Conservation (phyloP, 64 coral and sea anemone species). For the Porites lutea region DNA sequence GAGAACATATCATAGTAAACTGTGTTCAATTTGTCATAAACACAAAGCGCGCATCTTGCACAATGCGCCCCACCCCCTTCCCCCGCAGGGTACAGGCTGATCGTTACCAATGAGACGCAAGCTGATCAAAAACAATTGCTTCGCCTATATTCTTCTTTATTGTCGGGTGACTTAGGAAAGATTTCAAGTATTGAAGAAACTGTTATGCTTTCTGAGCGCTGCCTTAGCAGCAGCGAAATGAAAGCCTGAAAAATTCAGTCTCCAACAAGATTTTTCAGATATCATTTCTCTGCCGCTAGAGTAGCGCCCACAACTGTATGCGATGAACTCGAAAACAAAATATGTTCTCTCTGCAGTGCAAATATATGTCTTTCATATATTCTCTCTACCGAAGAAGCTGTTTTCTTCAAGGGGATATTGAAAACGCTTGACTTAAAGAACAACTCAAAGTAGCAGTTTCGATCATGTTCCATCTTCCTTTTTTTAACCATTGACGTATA, state of each 20-base stretch:
- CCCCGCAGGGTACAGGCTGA: background rate
- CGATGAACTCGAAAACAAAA: background rate
- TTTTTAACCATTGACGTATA: slow-evolving; percentile 5
- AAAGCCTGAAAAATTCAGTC: too few relatives aligned
- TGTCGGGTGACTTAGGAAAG: background rate
- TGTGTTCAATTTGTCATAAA: background rate
- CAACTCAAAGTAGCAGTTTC: slow-evolving; percentile 6
- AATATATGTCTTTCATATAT: slow-evolving; percentile 8
- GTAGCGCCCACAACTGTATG: background rate
- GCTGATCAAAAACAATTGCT: background rate
- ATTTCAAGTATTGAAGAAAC: slow-evolving; percentile 2
- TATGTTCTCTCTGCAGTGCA: background rate
- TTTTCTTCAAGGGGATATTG: slow-evolving; percentile 6
- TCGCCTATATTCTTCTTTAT: slow-evolving; percentile 3
- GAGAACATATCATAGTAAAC: background rate
- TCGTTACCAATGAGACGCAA: background rate
- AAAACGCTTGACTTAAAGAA: background rate
- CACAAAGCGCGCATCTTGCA: slow-evolving; percentile 2
- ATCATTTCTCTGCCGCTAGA: slow-evolving; percentile 2
- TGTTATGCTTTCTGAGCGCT: slow-evolving; percentile 10
- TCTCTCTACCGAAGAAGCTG: slow-evolving; percentile 3
- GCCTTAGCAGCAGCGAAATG: too few relatives aligned
- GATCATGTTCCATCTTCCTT: background rate
- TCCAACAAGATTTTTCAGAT: background rate
- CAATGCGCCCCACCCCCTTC: background rate